Percentiles rank a stretch among this genome's conserved stretches.
These are phyloP conservation scores for Mesocricetus auratus DNA, from an alignment of 2,113 vertebrate species.

Conservation along the genomic window DNA sequence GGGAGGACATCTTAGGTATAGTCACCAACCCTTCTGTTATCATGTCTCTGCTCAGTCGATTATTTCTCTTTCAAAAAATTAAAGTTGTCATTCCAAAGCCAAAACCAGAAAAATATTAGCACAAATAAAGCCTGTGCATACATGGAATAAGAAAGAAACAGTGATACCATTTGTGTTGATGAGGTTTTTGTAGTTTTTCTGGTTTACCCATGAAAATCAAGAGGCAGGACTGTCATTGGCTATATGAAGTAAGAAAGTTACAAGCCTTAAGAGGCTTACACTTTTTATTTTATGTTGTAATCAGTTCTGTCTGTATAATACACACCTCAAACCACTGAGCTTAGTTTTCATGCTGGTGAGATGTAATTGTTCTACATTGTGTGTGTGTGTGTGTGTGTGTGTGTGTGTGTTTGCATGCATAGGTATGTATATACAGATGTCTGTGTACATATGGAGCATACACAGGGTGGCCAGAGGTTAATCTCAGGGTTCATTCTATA, in stretches of 20 bases:
- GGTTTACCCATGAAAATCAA: neutral
- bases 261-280: neutral
- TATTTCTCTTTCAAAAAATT: neutral
- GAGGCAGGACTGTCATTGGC: neutral
- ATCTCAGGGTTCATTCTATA: neutral
- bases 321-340: neutral
- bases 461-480: neutral
- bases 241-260: neutral
- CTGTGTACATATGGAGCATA: no score
- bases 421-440: neutral
- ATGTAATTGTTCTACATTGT: neutral
- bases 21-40: rapidly evolving
- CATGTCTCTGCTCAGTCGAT: neutral
- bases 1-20: neutral
- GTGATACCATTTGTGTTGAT: neutral
- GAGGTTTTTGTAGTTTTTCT: neutral
- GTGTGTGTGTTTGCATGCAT: rapidly evolving
- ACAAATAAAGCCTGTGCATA: neutral
- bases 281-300: neutral
- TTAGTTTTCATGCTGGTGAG: neutral
- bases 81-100: neutral
- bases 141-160: neutral
- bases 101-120: neutral
- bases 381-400: neutral
- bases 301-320: neutral